A percentile compares a stretch with the other conserved stretches of the same genome.
phyloP scores from a whole-genome alignment of 2,113 vertebrate genomes.

The Hemichromis elongatus region DNA sequence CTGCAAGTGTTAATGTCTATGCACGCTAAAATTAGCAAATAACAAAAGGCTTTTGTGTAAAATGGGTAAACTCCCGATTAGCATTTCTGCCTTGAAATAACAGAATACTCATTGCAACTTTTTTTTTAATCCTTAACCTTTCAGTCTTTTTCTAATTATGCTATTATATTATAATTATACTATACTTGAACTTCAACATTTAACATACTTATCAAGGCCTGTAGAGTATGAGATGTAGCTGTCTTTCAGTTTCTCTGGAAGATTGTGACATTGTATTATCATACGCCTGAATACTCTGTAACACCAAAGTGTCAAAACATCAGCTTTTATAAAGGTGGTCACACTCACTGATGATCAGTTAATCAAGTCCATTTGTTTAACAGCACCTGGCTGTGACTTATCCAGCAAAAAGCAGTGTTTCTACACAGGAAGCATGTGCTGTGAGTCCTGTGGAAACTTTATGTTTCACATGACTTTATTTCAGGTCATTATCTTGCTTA shows the following conservation, averaged over 20 bases:
- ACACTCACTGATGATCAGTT: background rate
- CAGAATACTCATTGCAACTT: background rate
- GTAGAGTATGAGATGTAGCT: background rate
- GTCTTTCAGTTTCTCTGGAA: background rate
- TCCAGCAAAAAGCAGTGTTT: background rate
- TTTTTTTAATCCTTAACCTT: too few species aligned
- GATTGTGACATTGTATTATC: background rate
- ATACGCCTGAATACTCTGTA: background rate
- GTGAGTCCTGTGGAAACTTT: background rate
- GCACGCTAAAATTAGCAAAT: background rate
- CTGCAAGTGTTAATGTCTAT: background rate
- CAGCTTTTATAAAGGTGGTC: background rate
- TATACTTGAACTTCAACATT: background rate
- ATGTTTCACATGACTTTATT: background rate
- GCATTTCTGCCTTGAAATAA: background rate
- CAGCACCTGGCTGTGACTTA: background rate
- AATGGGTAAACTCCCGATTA: background rate
- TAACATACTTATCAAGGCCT: background rate
- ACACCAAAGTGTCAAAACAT: background rate
- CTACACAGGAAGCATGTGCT: background rate
- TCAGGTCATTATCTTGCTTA: accelerated
- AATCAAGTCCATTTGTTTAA: background rate
- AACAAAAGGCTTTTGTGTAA: background rate
- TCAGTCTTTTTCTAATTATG: background rate
- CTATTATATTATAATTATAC: background rate